Evolutionary conservation across 2,888 invertebrate species (phyloP).

Genomic region (Brassicogethes aeneus): DNA sequence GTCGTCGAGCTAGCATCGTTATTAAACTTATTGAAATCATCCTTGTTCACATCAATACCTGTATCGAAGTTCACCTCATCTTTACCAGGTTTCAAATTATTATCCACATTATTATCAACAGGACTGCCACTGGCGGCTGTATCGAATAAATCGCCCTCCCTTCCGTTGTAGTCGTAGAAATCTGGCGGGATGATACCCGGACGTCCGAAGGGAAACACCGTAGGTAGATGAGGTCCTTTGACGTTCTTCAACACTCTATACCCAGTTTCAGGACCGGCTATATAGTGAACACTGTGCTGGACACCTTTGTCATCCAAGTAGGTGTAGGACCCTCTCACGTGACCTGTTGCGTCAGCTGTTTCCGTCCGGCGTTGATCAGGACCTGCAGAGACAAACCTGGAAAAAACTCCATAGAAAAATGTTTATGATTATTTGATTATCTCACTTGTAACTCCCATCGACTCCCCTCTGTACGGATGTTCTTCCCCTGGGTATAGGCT

Average conservation of each 20-base stretch:
- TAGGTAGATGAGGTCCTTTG: conserved; percentile 56
- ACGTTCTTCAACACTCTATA: conserved; percentile 64
- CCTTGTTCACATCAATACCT: conserved; percentile 11
- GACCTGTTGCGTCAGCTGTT: conserved; percentile 60
- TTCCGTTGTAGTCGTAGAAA: conserved; percentile 28
- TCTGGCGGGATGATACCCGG: conserved; percentile 43
- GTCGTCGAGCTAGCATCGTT: conserved; percentile 7
- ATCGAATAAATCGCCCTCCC: conserved; percentile 31
- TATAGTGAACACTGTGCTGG: conserved; percentile 68
- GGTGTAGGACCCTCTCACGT: conserved; percentile 68
- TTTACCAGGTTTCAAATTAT: conserved; percentile 38
- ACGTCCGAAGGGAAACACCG: conserved; percentile 47
- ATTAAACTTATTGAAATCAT: conserved; percentile 11
- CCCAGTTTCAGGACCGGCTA: conserved; percentile 70
- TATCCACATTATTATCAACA: neutral
- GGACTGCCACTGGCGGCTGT: conserved; percentile 44
- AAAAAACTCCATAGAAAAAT: conserved; percentile 9
- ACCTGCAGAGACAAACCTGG: conserved; percentile 63
- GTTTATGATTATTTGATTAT: neutral
- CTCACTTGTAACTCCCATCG: conserved; percentile 61
- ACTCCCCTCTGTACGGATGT: conserved; percentile 63
- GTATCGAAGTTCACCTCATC: conserved; percentile 11
- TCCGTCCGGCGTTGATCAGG: conserved; percentile 70
- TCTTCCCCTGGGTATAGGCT: conserved; percentile 56
- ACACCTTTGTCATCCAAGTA: conserved; percentile 71